Conservation (phyloP, 2,113 vertebrate species). For the Vireo altiloquus region DNA sequence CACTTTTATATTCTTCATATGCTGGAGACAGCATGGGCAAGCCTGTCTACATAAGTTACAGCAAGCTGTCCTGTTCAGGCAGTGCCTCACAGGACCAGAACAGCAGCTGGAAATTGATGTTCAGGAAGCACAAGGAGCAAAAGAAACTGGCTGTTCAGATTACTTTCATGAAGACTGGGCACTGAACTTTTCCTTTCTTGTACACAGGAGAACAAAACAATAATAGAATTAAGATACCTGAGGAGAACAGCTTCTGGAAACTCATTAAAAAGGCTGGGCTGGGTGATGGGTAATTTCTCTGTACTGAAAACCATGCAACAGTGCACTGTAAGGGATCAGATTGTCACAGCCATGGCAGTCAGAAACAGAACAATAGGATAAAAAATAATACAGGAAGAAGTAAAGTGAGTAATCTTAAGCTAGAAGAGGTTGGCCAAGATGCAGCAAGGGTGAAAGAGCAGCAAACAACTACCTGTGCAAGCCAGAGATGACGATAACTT, state of each 20-base stretch:
- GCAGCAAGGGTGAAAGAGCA: background rate
- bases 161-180: background rate
- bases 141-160: background rate
- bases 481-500: background rate
- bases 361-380: background rate
- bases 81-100: background rate
- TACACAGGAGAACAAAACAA: background rate
- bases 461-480: background rate
- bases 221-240: background rate
- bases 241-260: background rate
- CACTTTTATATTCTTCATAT: background rate
- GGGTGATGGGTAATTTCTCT: background rate
- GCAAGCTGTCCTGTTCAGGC: background rate
- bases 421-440: background rate
- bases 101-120: background rate
- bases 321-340: background rate
- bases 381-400: background rate
- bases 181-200: background rate
- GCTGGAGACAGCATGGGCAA: background rate
- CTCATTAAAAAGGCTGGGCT: background rate
- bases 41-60: background rate
- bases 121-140: background rate
- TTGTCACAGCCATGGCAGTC: background rate
- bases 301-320: fast-evolving
- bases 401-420: background rate